Conservation (phyloP, 2,113 vertebrate genomes). For the Malurus melanocephalus region DNA sequence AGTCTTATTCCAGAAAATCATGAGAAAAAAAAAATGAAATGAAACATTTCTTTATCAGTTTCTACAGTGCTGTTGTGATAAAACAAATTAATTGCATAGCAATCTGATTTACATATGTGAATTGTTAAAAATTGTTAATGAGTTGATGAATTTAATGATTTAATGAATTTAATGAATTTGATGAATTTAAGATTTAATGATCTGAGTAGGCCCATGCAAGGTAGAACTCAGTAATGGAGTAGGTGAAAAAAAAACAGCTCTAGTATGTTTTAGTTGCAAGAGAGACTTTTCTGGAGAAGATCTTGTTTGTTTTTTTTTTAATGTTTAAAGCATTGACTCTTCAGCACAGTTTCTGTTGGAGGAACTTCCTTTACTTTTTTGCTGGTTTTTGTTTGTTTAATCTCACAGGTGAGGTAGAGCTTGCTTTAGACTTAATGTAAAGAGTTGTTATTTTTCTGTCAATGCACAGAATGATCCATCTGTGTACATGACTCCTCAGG, state of each 20-base stretch:
- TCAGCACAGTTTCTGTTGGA: not conserved
- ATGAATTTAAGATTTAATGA: not conserved
- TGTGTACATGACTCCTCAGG: not conserved
- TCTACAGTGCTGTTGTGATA: not conserved
- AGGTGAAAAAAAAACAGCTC: rapidly evolving
- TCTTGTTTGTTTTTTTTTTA: not conserved
- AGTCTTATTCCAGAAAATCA: not conserved
- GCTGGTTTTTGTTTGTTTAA: not conserved
- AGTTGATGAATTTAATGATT: not conserved
- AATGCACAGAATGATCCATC: not conserved
- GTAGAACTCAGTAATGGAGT: not conserved
- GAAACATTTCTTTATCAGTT: not conserved
- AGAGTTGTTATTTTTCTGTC: not conserved
- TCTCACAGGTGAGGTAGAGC: not conserved
- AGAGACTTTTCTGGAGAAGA: not conserved
- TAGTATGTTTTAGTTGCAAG: not conserved
- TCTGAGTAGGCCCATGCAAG: not conserved
- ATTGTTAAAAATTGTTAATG: not conserved
- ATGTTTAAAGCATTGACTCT: not conserved
- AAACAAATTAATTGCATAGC: not conserved
- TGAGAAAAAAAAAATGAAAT: not conserved
- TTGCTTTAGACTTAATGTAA: not conserved
- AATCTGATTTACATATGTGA: not conserved
- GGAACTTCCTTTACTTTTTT: not conserved
- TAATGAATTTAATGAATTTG: not conserved